Percentiles rank a stretch among this genome's conserved stretches.
Evolutionary conservation across 2,888 invertebrate genomes (phyloP).

Genomic region (Ctena decussata): DNA sequence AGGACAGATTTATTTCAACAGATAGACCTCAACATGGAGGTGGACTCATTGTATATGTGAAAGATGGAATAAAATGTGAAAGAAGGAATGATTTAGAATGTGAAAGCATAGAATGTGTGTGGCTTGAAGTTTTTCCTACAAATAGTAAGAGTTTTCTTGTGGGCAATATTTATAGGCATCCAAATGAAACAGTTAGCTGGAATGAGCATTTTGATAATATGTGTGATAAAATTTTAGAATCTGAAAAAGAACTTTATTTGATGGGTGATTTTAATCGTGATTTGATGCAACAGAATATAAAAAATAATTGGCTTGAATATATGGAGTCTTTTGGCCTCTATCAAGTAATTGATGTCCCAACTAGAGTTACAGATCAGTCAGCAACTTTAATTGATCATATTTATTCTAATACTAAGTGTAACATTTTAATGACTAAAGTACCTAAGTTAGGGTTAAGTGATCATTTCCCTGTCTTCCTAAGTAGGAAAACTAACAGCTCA

Average conservation of each 20-base stretch:
- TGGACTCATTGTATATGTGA: too few relatives aligned
- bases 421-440: not conserved
- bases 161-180: not conserved
- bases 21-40: too few relatives aligned
- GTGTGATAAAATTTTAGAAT: not conserved
- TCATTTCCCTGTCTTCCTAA: not conserved
- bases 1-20: too few relatives aligned
- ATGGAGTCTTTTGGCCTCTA: not conserved
- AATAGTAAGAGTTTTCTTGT: not conserved
- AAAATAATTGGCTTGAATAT: not conserved
- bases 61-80: too few relatives aligned
- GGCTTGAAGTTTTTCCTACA: too few relatives aligned
- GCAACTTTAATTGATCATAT: not conserved
- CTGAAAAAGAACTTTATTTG: not conserved
- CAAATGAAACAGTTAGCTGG: not conserved
- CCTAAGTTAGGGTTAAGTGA: not conserved
- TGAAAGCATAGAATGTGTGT: too few relatives aligned
- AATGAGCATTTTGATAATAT: not conserved
- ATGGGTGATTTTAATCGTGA: not conserved
- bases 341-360: not conserved
- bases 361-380: not conserved
- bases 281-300: not conserved
- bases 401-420: not conserved
- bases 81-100: too few relatives aligned
- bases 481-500: slow-evolving; percentile 6